These are phyloP conservation scores for Peromyscus californicus DNA, from an alignment of 2,113 vertebrate genomes.

Conservation along the genomic window DNA sequence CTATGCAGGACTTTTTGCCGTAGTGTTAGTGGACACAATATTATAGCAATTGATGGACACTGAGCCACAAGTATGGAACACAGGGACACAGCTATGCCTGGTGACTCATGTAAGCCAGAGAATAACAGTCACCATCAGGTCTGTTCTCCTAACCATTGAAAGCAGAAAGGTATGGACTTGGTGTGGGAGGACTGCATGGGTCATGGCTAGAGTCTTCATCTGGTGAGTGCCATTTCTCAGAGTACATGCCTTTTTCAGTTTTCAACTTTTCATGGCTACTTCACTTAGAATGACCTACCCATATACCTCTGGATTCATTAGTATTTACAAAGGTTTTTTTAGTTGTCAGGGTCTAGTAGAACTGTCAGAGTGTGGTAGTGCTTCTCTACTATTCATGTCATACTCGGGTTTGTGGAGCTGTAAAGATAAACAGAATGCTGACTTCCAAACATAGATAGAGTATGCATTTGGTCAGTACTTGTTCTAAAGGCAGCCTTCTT, in stretches of 20 bases:
- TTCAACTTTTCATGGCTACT: rapidly evolving
- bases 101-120: neutral
- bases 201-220: neutral
- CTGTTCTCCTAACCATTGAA: neutral
- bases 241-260: rapidly evolving
- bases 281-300: neutral
- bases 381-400: neutral
- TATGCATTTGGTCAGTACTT: rapidly evolving
- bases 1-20: rapidly evolving
- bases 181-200: neutral
- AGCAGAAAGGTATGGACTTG: neutral
- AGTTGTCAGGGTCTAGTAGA: rapidly evolving
- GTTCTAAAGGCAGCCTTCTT: neutral
- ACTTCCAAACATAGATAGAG: neutral
- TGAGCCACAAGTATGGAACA: neutral
- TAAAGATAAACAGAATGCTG: neutral
- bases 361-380: neutral
- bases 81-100: neutral
- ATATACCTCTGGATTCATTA: neutral
- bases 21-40: rapidly evolving
- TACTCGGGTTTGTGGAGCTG: neutral
- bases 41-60: neutral
- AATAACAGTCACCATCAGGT: neutral
- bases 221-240: neutral
- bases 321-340: neutral